Base-by-base conservation (phyloP, 2,888 invertebrate genomes). In the Gisinianus flammeolus region DNA sequence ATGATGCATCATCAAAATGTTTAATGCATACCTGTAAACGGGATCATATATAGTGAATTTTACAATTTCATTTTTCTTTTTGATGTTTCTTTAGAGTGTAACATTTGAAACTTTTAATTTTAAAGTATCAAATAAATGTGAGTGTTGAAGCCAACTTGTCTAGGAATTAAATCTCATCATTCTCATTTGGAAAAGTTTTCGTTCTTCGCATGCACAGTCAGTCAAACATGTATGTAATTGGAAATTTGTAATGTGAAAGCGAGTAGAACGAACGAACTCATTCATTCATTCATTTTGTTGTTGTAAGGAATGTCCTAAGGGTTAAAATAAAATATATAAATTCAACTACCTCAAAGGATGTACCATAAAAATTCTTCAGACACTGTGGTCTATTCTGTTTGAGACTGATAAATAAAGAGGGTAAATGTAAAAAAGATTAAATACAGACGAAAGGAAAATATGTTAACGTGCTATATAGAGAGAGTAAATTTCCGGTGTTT, bases 321-420 rank as follows among this genome's bases (percentile, higher is more conserved):
- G 16, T 54, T 54, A 54, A 54, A 54, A 54, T 16, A 16, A 54
- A n/a, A 54, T n/a, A 16, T 54, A 54, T 54, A 19, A 54, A 8
- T 54, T 54, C 6, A 44, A 44, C 6, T 10, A 54, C 54, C 54
- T 54, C 54, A 19, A 19, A 54, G 54, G 54, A 54, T 54, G 16
- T n/a, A 54, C 16, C 19, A 54, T 54, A 12, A 54, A 54, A 54
- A 54, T 54, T 54, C 54, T 54, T 54, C 19, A 54, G 19, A 4
- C 54, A 12, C 54, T 54, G 54, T n/a, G 54, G 54, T 54, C 54
- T 54, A 54, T 16, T 54, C 54, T 54, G n/a, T n/a, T 54, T 54
- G n/a, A 16, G n/a, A 16, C 6, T 10, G 4, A 54, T 16, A 54
- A 54, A 54, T n/a, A 54, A n/a, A 54, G 54, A 54, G 44, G 44